Evolutionary conservation across 2,797 vertebrate genomes (phyloP), one percentile per base, ranked within the genome.

Genomic region (Rhyacichthys aspro): DNA sequence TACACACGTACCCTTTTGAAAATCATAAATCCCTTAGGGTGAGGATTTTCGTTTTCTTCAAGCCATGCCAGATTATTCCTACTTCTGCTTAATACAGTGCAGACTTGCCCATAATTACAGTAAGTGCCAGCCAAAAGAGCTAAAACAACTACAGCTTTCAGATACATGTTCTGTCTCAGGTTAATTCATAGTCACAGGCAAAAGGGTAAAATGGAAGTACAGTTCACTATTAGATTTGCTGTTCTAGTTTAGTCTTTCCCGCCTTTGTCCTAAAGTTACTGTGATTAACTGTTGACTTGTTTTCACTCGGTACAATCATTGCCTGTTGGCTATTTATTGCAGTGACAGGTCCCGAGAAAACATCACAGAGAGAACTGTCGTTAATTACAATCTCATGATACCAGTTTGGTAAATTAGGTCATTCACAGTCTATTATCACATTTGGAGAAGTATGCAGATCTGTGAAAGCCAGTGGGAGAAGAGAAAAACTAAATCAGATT

Each of bases 361-460:
- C 55, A 17, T 54, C 11, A 18, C 48, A 47, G 23, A 28, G 23
- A 28, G 23, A 28, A 2, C 43, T 61, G 45, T 17, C 53, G 50
- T 66, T 78, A 59, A 86, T 76, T 62, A 59, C 59, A 43, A 72
- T 72, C 88, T 78, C 83, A 82, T 89, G 87, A 87, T 73, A 88
- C 81, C 12, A 63, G 63, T 90, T 87, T 68, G 69, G 55, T 36
- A 68, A 74, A 89, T 82, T 19, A 50, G 72, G 74, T 81, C 63
- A 82, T 82, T 83, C 81, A 39, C 55, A 61, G 70, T 60, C 36
- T 32, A 63, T 90, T 83, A 90, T 67, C 80, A 68, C 12, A 81
- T 86, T 90, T 76, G 56, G 68, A 69, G 33, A 81, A 76, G 72
- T 73, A 87, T 84, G 84, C 53, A 43, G 42, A 63, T 62, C 64